These are phyloP conservation scores for Tonatia bakeri DNA, from an alignment of 2,113 vertebrate species.

Conservation along the genomic window DNA sequence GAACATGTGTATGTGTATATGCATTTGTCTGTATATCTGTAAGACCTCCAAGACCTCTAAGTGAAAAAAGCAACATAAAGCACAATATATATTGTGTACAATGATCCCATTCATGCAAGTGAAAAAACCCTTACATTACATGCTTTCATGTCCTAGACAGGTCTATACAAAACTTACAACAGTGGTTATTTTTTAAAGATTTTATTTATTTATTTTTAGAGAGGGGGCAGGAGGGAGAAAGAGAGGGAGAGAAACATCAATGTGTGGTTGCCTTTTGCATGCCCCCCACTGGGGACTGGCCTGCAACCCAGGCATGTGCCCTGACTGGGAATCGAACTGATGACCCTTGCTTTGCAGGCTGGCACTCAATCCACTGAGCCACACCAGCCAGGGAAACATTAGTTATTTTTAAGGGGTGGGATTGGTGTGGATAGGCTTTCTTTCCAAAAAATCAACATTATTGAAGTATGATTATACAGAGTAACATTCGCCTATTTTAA, in stretches of 20 bases:
- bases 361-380: too few species aligned
- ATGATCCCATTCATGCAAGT: background rate
- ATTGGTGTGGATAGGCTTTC: background rate
- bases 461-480: background rate
- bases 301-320: too few species aligned
- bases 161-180: background rate
- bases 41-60: background rate
- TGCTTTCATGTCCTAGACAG: background rate
- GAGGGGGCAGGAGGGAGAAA: too few species aligned
- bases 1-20: background rate
- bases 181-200: background rate
- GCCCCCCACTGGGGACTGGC: too few species aligned
- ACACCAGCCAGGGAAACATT: too few species aligned
- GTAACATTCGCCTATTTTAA: background rate
- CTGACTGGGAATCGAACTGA: too few species aligned
- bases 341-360: too few species aligned
- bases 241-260: too few species aligned
- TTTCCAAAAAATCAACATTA: background rate
- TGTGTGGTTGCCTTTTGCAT: too few species aligned
- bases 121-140: background rate
- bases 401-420: background rate
- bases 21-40: background rate
- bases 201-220: too few species aligned
- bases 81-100: background rate
- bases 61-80: constrained; percentile 2